These are phyloP conservation scores for Agrotis exclamationis DNA, from an alignment of 2,888 invertebrate genomes.

Conservation along the genomic window DNA sequence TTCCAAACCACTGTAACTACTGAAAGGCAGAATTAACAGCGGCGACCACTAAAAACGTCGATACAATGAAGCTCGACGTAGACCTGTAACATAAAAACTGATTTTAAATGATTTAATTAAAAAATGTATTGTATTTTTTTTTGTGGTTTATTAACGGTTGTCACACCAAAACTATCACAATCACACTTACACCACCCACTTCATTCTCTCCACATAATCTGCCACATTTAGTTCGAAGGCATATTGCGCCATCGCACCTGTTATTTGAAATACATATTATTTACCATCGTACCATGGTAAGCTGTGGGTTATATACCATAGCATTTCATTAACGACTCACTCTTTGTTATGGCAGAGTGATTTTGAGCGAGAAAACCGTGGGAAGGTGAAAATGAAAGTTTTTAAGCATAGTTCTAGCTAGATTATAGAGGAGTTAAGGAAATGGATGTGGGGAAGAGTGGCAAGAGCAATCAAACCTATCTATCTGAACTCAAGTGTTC, in stretches of 20 bases:
- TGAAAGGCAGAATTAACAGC: too few species aligned
- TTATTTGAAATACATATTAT: constrained; percentile 85
- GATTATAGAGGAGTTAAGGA: constrained; percentile 14
- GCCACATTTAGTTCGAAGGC: constrained; percentile 73
- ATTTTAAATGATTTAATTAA: too few species aligned
- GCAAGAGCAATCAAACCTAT: not conserved
- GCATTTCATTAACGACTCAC: constrained; percentile 67
- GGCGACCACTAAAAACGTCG: too few species aligned
- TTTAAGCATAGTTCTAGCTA: constrained; percentile 26
- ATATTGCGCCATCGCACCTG: constrained; percentile 83
- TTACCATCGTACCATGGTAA: constrained; percentile 70
- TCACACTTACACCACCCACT: constrained; percentile 25
- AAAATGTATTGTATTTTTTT: too few species aligned
- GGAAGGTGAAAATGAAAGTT: constrained; percentile 73
- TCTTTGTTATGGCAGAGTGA: constrained; percentile 71
- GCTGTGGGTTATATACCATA: constrained; percentile 61
- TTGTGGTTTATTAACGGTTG: not conserved
- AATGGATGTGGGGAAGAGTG: not conserved
- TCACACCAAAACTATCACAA: constrained; percentile 46
- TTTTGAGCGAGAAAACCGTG: constrained; percentile 74
- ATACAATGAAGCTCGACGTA: too few species aligned
- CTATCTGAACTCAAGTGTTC: not conserved
- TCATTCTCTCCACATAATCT: constrained; percentile 31
- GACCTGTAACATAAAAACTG: too few species aligned
- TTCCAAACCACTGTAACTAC: too few species aligned